These are phyloP conservation scores for Pollachius pollachius DNA, from an alignment of 2,113 vertebrate genomes.

Conservation along the genomic window DNA sequence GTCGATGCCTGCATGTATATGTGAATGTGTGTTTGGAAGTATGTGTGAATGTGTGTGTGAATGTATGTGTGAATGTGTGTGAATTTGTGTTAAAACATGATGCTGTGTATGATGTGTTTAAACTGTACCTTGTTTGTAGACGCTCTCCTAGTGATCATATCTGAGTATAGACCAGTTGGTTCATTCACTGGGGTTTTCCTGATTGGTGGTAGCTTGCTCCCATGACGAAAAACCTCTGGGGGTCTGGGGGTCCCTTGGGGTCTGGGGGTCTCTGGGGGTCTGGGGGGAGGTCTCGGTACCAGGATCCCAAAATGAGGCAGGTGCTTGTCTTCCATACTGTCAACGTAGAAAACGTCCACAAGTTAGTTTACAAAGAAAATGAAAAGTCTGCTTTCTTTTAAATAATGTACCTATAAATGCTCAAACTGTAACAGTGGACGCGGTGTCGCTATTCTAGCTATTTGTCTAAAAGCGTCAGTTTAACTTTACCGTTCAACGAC, in stretches of 20 bases:
- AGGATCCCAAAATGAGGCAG: slow-evolving; percentile 5
- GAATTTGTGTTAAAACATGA: too few relatives aligned
- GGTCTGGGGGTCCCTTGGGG: not conserved
- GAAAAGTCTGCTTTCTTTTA: too few relatives aligned
- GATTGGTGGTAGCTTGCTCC: slow-evolving; percentile 24
- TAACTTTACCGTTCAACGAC: too few relatives aligned
- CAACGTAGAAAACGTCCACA: not conserved
- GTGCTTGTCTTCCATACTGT: slow-evolving; percentile 46
- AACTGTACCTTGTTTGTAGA: slow-evolving; percentile 65
- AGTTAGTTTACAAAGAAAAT: too few relatives aligned
- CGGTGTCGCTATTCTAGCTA: too few relatives aligned
- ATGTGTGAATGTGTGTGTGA: too few relatives aligned
- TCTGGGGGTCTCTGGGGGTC: slow-evolving; percentile 18
- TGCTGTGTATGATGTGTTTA: not conserved
- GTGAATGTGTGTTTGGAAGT: too few relatives aligned
- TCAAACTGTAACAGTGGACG: too few relatives aligned
- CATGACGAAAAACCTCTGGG: slow-evolving; percentile 7
- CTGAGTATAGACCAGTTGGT: slow-evolving; percentile 70
- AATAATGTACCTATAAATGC: too few relatives aligned
- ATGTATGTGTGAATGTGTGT: too few relatives aligned
- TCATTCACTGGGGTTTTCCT: slow-evolving; percentile 52
- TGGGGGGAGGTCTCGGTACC: slow-evolving; percentile 45
- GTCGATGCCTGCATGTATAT: not conserved
- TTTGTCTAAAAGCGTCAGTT: too few relatives aligned
- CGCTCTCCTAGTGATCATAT: slow-evolving; percentile 57